Base-by-base conservation (phyloP, 2,113 vertebrate genomes). In the Cromileptes altivelis region DNA sequence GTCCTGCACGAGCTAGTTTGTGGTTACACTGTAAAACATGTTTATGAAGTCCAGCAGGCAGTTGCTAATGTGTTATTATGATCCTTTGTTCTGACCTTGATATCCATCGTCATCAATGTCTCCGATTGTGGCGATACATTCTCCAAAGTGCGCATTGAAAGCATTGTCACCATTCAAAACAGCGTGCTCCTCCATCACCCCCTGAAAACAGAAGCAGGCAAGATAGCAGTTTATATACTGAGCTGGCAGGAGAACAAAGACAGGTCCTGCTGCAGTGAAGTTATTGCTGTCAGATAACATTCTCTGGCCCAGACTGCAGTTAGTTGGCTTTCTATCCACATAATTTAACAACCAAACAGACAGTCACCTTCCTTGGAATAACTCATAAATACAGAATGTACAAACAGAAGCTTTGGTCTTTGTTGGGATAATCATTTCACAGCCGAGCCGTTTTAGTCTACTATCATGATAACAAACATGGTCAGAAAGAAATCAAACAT, bases 131-230 rank as follows among this genome's bases (percentile, higher is more conserved):
- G 97, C 88, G 2, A 99, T 97, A 92, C 95, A 97, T 93, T 99
- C 98, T 82, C 98, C 98, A 47, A 99, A 99, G 93, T 98, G 98
- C 0, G 97, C 98, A 0, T 99, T 99, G 91, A 98, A 99, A 80
- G 96, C 92, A 0, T 91, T 82, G 9, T 99, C 96, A 5, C 98
- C 98, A 0, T 68, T 93, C 90, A 99, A 88, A 60, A 95, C 49
- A 0, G 91, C 92, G 12, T 93, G 91, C 82, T 99, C 98, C 86
- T 99, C 97, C 84, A 99, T 96, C 82, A 95, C 96, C n/a, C 97
- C 98, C 98, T 99, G 91, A 80, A 85, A 77, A 95, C 90, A 91
- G n/a, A 87, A 68, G 40, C n/a, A 65, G 55, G 63, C 49, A 27
- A 58, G 18, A 85, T 2, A 62, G 21, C 40, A 21, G 27, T 84